A percentile compares a stretch with the other conserved stretches of the same genome.
Conservation (phyloP, 2,113 vertebrate genomes). For the Hypomesus transpacificus region DNA sequence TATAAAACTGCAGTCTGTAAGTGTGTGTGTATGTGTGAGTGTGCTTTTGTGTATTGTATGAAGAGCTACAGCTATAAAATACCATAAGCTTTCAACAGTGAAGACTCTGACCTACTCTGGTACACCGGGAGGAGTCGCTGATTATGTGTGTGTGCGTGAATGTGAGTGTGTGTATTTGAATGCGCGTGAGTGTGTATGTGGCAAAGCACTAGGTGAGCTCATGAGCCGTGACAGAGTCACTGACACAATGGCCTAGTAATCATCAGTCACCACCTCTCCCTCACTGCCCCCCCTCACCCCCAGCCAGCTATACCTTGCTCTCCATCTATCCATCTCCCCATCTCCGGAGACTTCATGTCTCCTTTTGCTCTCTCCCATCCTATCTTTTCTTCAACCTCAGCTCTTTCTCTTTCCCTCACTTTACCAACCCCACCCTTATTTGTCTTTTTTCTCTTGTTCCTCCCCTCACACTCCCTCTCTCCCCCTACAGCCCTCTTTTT, state of each 20-base stretch:
- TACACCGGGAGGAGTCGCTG: conserved; percentile 7
- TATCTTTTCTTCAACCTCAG: too few species aligned
- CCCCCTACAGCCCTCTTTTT: conserved; percentile 7
- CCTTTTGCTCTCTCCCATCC: too few species aligned
- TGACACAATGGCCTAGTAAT: conserved; percentile 69
- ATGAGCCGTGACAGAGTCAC: conserved; percentile 55
- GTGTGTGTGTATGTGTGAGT: conserved; percentile 5
- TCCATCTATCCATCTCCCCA: neutral
- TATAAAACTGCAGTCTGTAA: neutral
- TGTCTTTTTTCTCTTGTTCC: neutral
- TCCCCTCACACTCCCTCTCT: conserved; percentile 14
- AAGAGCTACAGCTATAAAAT: conserved; percentile 24
- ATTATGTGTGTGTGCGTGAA: conserved; percentile 28
- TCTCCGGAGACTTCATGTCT: too few species aligned
- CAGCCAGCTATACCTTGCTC: conserved; percentile 14
- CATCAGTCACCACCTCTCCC: conserved; percentile 42
- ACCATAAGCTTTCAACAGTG: conserved; percentile 22
- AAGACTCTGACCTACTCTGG: conserved; percentile 41
- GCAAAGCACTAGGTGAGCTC: conserved; percentile 27
- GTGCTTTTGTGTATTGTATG: neutral
- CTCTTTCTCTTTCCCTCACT: too few species aligned
- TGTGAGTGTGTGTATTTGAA: conserved; percentile 15
- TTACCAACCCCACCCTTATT: neutral
- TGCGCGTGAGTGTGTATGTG: conserved; percentile 8
- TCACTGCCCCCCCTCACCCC: conserved; percentile 23